A percentile compares a stretch with the other conserved stretches of the same genome.
phyloP scores from a whole-genome alignment of 2,113 vertebrate genomes.

The Cheilinus undulatus region DNA sequence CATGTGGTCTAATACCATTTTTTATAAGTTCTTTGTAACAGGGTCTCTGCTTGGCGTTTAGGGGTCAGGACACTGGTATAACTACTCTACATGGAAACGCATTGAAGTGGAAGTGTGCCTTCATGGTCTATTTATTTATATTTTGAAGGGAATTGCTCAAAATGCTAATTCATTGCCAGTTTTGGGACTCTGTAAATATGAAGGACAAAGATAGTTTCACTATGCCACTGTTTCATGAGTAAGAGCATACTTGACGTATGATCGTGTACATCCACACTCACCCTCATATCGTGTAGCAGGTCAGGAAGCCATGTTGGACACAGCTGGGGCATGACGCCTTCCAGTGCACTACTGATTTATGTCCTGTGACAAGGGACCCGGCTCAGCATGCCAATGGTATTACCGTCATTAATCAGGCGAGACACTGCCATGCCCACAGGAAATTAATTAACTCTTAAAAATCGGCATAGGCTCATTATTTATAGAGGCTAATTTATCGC shows the following conservation, averaged over 20 bases:
- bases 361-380: constrained; percentile 64
- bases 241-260: constrained; percentile 46
- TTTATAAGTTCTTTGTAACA: constrained; percentile 10
- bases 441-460: constrained; percentile 83
- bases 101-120: no score
- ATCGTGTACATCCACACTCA: constrained; percentile 32
- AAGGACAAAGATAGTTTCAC: no score
- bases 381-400: constrained; percentile 67
- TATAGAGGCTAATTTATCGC: constrained; percentile 55
- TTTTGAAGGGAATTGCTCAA: no score
- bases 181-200: no score
- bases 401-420: constrained; percentile 78
- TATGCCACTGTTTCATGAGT: constrained; percentile 10
- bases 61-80: background rate
- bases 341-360: constrained; percentile 74
- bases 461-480: constrained; percentile 68
- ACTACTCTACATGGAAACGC: constrained; percentile 14
- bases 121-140: no score
- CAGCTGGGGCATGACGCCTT: constrained; percentile 64
- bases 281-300: constrained; percentile 45
- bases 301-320: constrained; percentile 70
- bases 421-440: constrained; percentile 62
- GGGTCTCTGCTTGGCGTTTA: background rate
- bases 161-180: no score
- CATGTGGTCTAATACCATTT: constrained; percentile 6